Evolutionary conservation across 2,113 vertebrate species (phyloP).

Genomic region (Hemibagrus wyckioides): DNA sequence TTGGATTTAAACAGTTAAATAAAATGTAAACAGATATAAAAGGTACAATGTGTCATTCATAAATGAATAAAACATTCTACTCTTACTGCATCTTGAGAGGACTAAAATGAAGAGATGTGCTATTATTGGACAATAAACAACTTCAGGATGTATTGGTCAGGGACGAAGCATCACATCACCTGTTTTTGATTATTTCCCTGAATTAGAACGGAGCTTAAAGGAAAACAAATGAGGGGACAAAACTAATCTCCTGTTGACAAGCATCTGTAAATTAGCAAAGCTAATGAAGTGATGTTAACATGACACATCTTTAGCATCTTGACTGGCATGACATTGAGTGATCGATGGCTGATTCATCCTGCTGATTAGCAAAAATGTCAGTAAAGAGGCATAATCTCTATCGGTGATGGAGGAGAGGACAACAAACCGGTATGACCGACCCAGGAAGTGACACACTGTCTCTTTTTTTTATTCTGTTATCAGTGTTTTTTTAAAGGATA

Average conservation of each 20-base stretch:
- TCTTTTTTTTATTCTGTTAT: constrained; percentile 42
- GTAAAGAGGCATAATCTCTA: constrained; percentile 45
- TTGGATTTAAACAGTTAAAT: background rate
- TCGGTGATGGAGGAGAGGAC: constrained; percentile 31
- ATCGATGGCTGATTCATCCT: constrained; percentile 54
- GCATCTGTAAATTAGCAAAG: constrained; percentile 56
- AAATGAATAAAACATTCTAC: background rate
- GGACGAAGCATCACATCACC: background rate
- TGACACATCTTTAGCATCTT: constrained; percentile 55
- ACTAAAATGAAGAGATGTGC: background rate
- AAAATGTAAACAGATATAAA: too few relatives aligned
- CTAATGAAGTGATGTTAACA: constrained; percentile 48
- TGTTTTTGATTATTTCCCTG: background rate
- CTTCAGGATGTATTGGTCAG: background rate
- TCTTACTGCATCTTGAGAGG: background rate
- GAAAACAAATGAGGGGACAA: background rate
- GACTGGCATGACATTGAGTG: constrained; percentile 51
- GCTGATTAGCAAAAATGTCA: constrained; percentile 51
- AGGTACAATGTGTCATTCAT: background rate
- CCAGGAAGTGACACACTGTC: constrained; percentile 15
- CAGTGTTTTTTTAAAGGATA: constrained; percentile 34
- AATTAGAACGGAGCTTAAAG: background rate
- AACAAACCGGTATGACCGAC: constrained; percentile 44
- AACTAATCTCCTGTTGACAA: constrained; percentile 35
- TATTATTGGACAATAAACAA: background rate